Base-by-base conservation (phyloP, 2,888 invertebrate species). In the Cosmorhoe ocellata region DNA sequence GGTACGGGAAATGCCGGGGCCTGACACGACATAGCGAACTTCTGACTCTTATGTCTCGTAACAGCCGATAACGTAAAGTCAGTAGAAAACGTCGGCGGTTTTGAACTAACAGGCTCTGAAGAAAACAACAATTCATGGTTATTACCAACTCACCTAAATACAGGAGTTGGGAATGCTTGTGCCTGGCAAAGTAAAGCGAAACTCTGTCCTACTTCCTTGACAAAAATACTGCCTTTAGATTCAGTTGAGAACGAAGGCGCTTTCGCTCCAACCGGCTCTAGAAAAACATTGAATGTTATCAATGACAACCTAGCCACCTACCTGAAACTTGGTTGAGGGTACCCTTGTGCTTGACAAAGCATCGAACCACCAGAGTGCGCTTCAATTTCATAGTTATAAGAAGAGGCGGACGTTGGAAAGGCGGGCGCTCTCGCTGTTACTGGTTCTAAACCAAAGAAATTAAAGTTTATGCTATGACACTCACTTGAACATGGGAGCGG, bases 1-100 rank as follows among this genome's bases (percentile, higher is more conserved):
- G 94, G 94, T 73, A 93, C 89, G 59, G 94, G 94, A 76, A 92
- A 93, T 65, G 92, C 93, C 83, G 94, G 94, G 39, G 94, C 94
- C 79, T 93, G 93, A 77, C 94, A 94, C 66, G 93, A 90, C 73
- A 95, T 81, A 63, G 91, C 92, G 74, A 93, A 92, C 74, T 86
- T 91, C 74, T 91, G 90, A 61, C 87, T 84, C 65, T 79, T 82
- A 66, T 84, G 76, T 75, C 92, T 90, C 63, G 91, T 91, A 70
- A 92, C 92, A 67, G 92, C 92, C 56, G 91, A 91, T 63, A 91
- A 84, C 64, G 92, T 92, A 71, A 92, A 89, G 71, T 92, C 92
- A 60, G 87, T 90, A 33, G 92, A 90, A 74, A 93, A 92, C 48
- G 89, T 91, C 57, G 93, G 93, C 60, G 91, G 89, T 81, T 92